Conservation (phyloP, 2,113 vertebrate species). For the Actinemys pallida region DNA sequence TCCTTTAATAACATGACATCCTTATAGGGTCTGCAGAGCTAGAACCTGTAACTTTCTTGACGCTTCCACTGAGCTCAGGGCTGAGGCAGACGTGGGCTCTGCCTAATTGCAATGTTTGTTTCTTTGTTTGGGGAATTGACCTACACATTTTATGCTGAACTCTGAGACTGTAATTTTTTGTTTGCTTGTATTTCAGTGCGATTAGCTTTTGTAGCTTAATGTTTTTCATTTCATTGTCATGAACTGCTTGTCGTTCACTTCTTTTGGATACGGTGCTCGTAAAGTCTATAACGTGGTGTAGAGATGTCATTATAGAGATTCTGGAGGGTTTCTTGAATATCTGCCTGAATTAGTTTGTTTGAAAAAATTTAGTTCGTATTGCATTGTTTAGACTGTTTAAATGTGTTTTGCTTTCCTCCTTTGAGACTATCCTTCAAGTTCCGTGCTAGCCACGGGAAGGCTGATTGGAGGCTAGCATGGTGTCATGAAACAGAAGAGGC, state of each 20-base stretch:
- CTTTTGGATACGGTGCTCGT: constrained; percentile 39
- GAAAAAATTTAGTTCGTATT: background rate
- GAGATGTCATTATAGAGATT: constrained; percentile 21
- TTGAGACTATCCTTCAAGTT: background rate
- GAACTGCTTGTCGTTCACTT: constrained; percentile 19
- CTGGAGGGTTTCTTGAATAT: constrained; percentile 40
- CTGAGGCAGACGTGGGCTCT: background rate
- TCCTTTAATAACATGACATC: constrained; percentile 47
- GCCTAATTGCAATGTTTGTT: constrained; percentile 42
- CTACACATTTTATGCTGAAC: constrained; percentile 26
- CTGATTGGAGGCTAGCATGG: background rate
- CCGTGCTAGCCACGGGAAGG: constrained; percentile 6
- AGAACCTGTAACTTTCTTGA: background rate
- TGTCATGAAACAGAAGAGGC: constrained; percentile 1
- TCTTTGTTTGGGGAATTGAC: constrained; percentile 39
- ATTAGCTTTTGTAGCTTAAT: constrained; percentile 33
- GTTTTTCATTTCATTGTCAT: background rate
- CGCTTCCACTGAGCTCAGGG: background rate
- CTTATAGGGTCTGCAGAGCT: constrained; percentile 30
- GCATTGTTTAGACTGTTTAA: constrained; percentile 31
- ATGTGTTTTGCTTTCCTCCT: constrained; percentile 24
- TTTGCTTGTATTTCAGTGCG: constrained; percentile 27
- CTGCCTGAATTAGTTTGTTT: constrained; percentile 28
- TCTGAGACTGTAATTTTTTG: background rate
- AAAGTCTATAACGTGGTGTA: constrained; percentile 6